Evolutionary conservation across 2,797 vertebrate species (phyloP).

Genomic region (Leuciscus waleckii): DNA sequence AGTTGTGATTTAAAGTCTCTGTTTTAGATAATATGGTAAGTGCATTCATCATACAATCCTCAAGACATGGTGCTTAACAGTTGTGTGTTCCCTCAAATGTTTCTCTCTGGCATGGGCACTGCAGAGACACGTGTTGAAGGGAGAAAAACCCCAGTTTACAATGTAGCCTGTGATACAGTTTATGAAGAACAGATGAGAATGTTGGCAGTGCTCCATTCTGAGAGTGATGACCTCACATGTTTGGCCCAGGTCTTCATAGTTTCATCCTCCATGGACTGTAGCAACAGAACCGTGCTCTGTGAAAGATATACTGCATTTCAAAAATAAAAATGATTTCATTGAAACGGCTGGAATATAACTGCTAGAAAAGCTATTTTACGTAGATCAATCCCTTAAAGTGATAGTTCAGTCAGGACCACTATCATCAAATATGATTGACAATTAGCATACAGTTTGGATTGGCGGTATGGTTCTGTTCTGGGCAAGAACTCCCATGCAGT

Average conservation of each 20-base stretch:
- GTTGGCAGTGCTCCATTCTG: slow-evolving; percentile 67
- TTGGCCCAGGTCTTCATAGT: slow-evolving; percentile 26
- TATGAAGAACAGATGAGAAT: slow-evolving; percentile 66
- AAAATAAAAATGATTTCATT: neutral
- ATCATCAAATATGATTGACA: no score
- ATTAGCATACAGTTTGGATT: no score
- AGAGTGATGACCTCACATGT: slow-evolving; percentile 46
- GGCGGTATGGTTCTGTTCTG: no score
- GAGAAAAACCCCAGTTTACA: slow-evolving; percentile 58
- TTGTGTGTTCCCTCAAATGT: slow-evolving; percentile 40
- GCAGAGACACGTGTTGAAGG: slow-evolving; percentile 44
- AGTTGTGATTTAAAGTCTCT: neutral
- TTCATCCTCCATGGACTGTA: neutral
- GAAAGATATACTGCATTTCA: neutral
- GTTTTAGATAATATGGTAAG: neutral
- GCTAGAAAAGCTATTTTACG: neutral
- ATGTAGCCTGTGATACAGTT: slow-evolving; percentile 56
- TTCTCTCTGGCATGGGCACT: slow-evolving; percentile 12
- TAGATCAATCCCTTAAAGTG: neutral
- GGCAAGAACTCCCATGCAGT: no score
- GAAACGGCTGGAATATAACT: neutral
- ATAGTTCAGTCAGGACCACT: neutral
- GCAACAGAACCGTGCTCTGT: slow-evolving; percentile 1
- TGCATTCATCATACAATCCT: slow-evolving; percentile 3
- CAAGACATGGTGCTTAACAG: slow-evolving; percentile 21